Evolutionary conservation across 2,888 invertebrate species (phyloP), one percentile per base, ranked within the genome.

Genomic region (Aphodius granarius): DNA sequence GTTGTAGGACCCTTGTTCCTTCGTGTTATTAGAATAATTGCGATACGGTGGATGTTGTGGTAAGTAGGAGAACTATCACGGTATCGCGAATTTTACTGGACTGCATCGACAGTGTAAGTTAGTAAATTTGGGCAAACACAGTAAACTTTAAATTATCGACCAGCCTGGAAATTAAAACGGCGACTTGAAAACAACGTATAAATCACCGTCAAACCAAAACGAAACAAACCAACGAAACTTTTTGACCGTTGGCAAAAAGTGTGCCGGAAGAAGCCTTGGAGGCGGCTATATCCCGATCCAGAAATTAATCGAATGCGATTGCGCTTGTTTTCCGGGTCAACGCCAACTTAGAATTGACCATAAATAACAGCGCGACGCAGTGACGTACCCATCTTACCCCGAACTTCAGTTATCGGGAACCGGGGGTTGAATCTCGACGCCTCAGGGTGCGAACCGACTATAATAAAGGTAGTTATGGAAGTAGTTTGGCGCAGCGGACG

Each of bases 381-480:
- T 20, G 22, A 15, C n/a, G 21, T 18, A 19, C 20, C n/a, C 68
- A n/a, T 68, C 22, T 68, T 68, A 20, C 21, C 68, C 20, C 68
- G 21, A 22, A 68, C 20, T 68, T 68, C 20, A 21, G 68, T 21
- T 68, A 68, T 21, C 68, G 68, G 20, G 21, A 4, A 16, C 21
- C 68, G 20, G 21, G 20, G 21, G 68, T 43, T 43, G 43, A 13
- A 43, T 43, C 13, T 43, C 43, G 22, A 68, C 16, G 73, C 65
- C 23, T 73, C 18, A 22, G 66, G 66, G 73, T 72, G 74, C 68
- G 73, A 75, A 72, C 77, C 71, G 74, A 77, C 73, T 75, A 77
- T 77, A 78, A 78, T 78, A 78, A 78, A 78, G 77, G 77, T 78
- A 78, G 77, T 78, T 78, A 78, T 74, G 75, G 75, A 78, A 78